Conservation (phyloP, 1,140 invertebrate genomes). For the Coenobita brevimanus region DNA sequence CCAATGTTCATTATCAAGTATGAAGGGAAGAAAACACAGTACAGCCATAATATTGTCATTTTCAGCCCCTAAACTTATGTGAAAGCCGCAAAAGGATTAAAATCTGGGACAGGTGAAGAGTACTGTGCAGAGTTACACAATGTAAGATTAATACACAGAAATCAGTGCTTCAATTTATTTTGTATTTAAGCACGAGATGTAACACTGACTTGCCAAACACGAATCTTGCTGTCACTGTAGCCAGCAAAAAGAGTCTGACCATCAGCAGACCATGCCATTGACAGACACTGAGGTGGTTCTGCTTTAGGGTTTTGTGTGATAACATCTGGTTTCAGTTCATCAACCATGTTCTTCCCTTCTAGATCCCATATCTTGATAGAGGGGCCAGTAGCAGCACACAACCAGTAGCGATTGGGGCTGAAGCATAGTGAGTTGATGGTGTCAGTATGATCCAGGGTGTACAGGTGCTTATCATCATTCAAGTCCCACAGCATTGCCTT, state of each 20-base stretch:
- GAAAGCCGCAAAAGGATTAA: too few species aligned
- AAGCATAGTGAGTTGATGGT: slow-evolving; percentile 99
- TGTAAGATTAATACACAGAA: too few species aligned
- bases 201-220: slow-evolving; percentile 95
- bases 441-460: slow-evolving; percentile 98
- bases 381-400: slow-evolving; percentile 99
- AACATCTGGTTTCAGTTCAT: slow-evolving; percentile 97
- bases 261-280: slow-evolving; percentile 98
- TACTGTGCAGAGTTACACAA: too few species aligned
- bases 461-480: slow-evolving; percentile 99
- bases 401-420: slow-evolving; percentile 99
- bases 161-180: too few species aligned
- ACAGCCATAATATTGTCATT: too few species aligned
- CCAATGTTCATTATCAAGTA: too few species aligned
- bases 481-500: slow-evolving; percentile 99
- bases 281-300: slow-evolving; percentile 96
- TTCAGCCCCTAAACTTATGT: too few species aligned
- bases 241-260: slow-evolving; percentile 99
- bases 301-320: slow-evolving; percentile 83
- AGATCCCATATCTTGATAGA: slow-evolving; percentile 99
- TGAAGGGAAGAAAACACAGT: too few species aligned
- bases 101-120: too few species aligned
- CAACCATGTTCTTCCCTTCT: slow-evolving; percentile 99
- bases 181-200: slow-evolving; percentile 66
- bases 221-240: slow-evolving; percentile 98